A percentile compares a stretch with the other conserved stretches of the same genome.
Conservation (phyloP, 2,888 invertebrate genomes). For the Ichneumon xanthorius region DNA sequence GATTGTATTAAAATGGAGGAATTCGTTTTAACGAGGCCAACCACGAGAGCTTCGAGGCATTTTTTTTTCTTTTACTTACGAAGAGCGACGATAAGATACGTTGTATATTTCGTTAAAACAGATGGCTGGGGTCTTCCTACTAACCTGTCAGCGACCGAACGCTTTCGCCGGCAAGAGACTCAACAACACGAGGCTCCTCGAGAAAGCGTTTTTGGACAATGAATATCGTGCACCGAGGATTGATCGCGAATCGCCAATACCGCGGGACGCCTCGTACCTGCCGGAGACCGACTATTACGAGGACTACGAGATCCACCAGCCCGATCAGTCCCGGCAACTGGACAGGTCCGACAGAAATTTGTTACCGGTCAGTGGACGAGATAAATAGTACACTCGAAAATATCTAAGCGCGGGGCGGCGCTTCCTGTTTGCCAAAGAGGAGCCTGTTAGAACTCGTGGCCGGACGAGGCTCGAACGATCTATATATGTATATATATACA, state of each 20-base stretch:
- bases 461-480: constrained; percentile 2
- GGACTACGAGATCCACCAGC: constrained; percentile 55
- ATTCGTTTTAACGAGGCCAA: neutral
- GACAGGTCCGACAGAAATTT: constrained; percentile 74
- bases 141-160: constrained; percentile 51
- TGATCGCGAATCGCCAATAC: constrained; percentile 23
- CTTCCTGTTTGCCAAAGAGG: constrained; percentile 26
- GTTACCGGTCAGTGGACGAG: constrained; percentile 72
- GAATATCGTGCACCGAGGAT: constrained; percentile 23
- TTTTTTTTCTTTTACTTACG: constrained; percentile 3
- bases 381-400: constrained; percentile 12
- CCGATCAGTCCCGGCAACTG: constrained; percentile 48
- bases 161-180: constrained; percentile 61
- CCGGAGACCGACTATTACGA: constrained; percentile 72
- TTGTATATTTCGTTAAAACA: constrained; percentile 44
- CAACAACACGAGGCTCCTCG: constrained; percentile 71
- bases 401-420: neutral
- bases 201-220: constrained; percentile 33
- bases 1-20: neutral
- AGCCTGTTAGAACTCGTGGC: neutral
- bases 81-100: constrained; percentile 1
- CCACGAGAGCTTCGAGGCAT: neutral
- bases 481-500: neutral
- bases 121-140: constrained; percentile 67
- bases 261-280: constrained; percentile 68